Conservation (phyloP, 2,113 vertebrate genomes). For the Myanophis thanlyinensis region DNA sequence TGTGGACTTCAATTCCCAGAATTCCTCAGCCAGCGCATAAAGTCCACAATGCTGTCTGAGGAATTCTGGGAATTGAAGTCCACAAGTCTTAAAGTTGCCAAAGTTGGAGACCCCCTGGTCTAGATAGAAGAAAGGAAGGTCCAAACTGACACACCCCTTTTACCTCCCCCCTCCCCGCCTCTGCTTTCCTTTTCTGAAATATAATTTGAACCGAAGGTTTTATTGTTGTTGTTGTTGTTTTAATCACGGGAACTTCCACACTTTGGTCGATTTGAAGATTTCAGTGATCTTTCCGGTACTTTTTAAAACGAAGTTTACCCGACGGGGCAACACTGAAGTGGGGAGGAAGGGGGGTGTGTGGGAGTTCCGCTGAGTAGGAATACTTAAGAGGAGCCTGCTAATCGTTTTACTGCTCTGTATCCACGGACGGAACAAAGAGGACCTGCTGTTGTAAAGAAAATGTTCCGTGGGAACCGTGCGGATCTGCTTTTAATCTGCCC, state of each 20-base stretch:
- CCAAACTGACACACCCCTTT: background rate
- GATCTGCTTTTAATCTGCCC: background rate
- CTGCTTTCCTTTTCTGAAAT: background rate
- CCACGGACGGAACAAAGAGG: background rate
- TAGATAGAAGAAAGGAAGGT: background rate
- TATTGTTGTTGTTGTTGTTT: no score
- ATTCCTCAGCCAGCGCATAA: no score
- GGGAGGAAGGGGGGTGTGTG: no score
- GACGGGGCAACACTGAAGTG: background rate
- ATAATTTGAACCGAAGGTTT: background rate
- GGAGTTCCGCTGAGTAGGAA: background rate
- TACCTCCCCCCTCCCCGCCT: background rate
- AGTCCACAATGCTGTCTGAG: no score
- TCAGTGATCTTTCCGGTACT: background rate
- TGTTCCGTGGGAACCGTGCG: background rate
- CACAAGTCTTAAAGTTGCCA: no score
- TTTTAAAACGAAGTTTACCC: background rate
- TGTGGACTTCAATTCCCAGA: no score
- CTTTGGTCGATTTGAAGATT: background rate
- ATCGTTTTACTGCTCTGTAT: background rate
- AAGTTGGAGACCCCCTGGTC: no score
- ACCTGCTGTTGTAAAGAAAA: background rate
- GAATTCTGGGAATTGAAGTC: no score
- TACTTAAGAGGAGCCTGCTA: background rate
- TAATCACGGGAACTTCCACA: background rate